phyloP scores from a whole-genome alignment of 1,140 invertebrate genomes.

The Drosophila nannoptera region DNA sequence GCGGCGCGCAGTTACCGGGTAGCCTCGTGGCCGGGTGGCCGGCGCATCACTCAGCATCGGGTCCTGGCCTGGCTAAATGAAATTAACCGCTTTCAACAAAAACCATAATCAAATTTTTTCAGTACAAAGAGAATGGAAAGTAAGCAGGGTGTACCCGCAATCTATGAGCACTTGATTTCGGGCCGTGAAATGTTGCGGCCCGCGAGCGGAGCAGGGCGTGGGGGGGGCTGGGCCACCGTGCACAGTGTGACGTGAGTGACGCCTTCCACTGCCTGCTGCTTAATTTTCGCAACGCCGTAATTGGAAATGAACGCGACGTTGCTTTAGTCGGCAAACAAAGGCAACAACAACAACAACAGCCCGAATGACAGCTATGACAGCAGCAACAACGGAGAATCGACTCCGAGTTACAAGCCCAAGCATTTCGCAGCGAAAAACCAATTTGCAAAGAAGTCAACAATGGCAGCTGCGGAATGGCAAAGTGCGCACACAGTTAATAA shows the following conservation, averaged over 20 bases:
- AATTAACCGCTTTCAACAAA: conserved; percentile 72
- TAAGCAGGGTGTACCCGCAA: conserved; percentile 27
- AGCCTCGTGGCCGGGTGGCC: conserved; percentile 18
- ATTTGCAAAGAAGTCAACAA: conserved; percentile 77
- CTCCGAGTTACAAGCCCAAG: conserved; percentile 34
- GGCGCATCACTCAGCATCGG: conserved; percentile 70
- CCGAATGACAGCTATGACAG: conserved; percentile 38
- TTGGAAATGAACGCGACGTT: conserved; percentile 56
- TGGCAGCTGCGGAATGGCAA: conserved; percentile 42
- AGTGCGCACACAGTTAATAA: conserved; percentile 61
- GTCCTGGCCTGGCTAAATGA: conserved; percentile 59
- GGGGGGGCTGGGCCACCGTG: conserved; percentile 24
- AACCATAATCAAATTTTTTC: conserved; percentile 74
- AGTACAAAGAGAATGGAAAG: conserved; percentile 68
- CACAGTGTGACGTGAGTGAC: conserved; percentile 22
- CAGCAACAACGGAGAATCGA: conserved; percentile 6
- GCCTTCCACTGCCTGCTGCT: conserved; percentile 41
- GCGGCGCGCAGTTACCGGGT: not conserved
- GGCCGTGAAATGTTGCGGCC: not conserved
- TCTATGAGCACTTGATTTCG: conserved; percentile 3
- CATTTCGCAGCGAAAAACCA: conserved; percentile 64
- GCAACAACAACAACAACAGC: conserved; percentile 27
- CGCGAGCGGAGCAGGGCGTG: conserved; percentile 16
- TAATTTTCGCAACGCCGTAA: conserved; percentile 72
- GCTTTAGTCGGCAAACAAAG: conserved; percentile 37